Base-by-base conservation (phyloP, 2,113 vertebrate genomes). In the Boulengeromyrus knoepffleri region DNA sequence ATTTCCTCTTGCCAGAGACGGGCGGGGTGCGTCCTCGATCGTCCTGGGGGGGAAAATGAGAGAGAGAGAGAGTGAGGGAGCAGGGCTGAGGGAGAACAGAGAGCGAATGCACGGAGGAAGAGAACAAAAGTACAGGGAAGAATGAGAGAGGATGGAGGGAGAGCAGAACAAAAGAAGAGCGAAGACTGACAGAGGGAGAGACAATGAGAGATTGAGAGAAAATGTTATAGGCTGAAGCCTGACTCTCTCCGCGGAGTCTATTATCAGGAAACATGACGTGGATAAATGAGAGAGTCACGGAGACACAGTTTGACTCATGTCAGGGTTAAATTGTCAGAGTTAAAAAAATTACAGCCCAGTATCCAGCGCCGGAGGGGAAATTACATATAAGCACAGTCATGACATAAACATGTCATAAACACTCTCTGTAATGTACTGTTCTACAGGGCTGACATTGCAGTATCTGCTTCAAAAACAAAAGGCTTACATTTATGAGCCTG, bases 1-100 rank as follows among this genome's bases (percentile, higher is more conserved):
- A 56, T 85, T 93, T 95, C 93, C 93, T 93, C 93, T 92, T 93
- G 90, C 92, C 93, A 90, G 92, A 88, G 89, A 91, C 91, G 90
- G 50, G 92, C 90, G 92, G 91, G 91, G 89, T 3, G 31, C 92
- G 90, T 46, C 91, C 85, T 0, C 93, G 91, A 89, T 90, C 92
- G 36, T 45, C 50, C 89, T 3, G 80, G 21, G 80, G 47, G 80
- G 39, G 39, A 46, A 21, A 46, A 7, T 1, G 80, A 10, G 36
- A 31, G 36, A 10, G 80, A 24, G 39, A 24, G 31, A 83, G 3
- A 83, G 39, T 5, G 77, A 83, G 36, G 17, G 77, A 39, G 77
- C 10, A 0, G 74, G 39, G 36, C 31, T 8, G 42, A 46, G 83
- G 83, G 21, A 27, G 45, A 85, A 42, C 19, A 47, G 83, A 24